Evolutionary conservation across 2,888 invertebrate genomes (phyloP).

Genomic region (Leptopilina myrica): DNA sequence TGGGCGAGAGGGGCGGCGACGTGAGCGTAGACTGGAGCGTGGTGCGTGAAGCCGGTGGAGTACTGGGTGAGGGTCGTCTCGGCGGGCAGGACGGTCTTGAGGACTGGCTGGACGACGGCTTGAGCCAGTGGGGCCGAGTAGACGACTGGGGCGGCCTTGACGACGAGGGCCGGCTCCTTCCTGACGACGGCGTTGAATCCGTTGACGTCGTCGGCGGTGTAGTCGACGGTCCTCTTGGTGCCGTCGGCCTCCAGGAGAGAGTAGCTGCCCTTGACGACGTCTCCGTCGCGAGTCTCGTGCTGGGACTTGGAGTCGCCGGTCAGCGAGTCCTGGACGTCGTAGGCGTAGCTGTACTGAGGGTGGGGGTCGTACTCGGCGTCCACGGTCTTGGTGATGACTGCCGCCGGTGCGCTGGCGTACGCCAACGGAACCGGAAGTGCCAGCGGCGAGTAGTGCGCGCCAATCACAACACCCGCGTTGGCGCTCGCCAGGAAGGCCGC

Average conservation of each 20-base stretch:
- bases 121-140: constrained; percentile 40
- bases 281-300: constrained; percentile 64
- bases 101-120: constrained; percentile 7
- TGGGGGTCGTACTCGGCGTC: constrained; percentile 68
- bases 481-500: constrained; percentile 37
- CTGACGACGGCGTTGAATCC: constrained; percentile 52
- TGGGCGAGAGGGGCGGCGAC: too few relatives aligned
- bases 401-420: constrained; percentile 46
- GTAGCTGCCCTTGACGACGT: constrained; percentile 74
- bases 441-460: not conserved
- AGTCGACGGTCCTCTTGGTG: constrained; percentile 72
- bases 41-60: too few relatives aligned
- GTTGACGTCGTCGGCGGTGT: constrained; percentile 69
- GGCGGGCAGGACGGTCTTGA: not conserved
- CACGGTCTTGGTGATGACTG: constrained; percentile 65
- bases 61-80: not conserved
- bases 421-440: not conserved
- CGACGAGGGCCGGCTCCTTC: constrained; percentile 31
- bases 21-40: too few relatives aligned
- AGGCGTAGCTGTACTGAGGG: constrained; percentile 45
- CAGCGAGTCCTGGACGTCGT: constrained; percentile 42
- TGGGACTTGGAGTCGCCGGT: constrained; percentile 16
- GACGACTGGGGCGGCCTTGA: too few relatives aligned
- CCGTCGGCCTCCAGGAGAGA: constrained; percentile 77
- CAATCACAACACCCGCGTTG: not conserved